A percentile compares a stretch with the other conserved stretches of the same genome.
These are phyloP conservation scores for Ophion slaviceki DNA, from an alignment of 2,888 invertebrate genomes.

Conservation along the genomic window DNA sequence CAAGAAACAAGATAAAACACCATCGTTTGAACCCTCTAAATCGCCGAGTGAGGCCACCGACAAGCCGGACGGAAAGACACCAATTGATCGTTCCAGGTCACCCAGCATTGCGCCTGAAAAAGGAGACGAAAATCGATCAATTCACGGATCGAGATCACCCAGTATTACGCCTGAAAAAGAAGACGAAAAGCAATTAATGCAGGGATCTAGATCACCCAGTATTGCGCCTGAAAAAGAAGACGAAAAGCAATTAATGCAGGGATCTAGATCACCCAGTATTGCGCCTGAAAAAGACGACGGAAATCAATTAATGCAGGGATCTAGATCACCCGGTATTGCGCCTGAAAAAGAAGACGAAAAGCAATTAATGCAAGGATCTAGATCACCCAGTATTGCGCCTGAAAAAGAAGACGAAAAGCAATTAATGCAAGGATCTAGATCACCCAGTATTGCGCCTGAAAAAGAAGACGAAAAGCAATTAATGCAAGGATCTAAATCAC, in stretches of 20 bases:
- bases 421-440: slow-evolving; percentile 7
- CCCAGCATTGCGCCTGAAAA: not conserved
- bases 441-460: slow-evolving; percentile 35
- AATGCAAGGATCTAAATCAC: slow-evolving; percentile 50
- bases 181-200: not conserved
- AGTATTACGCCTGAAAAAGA: slow-evolving; percentile 19
- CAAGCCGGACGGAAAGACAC: slow-evolving; percentile 54
- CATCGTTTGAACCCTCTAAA: slow-evolving; percentile 16
- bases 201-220: not conserved
- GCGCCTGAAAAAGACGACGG: slow-evolving; percentile 43
- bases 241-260: slow-evolving; percentile 30
- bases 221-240: slow-evolving; percentile 22
- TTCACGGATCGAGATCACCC: not conserved
- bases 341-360: slow-evolving; percentile 12
- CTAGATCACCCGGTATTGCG: slow-evolving; percentile 24
- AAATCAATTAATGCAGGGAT: slow-evolving; percentile 34
- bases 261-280: slow-evolving; percentile 47
- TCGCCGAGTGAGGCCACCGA: slow-evolving; percentile 56
- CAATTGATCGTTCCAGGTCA: slow-evolving; percentile 49
- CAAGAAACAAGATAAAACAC: slow-evolving; percentile 37
- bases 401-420: slow-evolving; percentile 9
- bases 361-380: not conserved
- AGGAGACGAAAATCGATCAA: not conserved
- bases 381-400: not conserved
- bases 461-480: slow-evolving; percentile 43